phyloP scores from a whole-genome alignment of 2,113 vertebrate species.

The Mus spicilegus region DNA sequence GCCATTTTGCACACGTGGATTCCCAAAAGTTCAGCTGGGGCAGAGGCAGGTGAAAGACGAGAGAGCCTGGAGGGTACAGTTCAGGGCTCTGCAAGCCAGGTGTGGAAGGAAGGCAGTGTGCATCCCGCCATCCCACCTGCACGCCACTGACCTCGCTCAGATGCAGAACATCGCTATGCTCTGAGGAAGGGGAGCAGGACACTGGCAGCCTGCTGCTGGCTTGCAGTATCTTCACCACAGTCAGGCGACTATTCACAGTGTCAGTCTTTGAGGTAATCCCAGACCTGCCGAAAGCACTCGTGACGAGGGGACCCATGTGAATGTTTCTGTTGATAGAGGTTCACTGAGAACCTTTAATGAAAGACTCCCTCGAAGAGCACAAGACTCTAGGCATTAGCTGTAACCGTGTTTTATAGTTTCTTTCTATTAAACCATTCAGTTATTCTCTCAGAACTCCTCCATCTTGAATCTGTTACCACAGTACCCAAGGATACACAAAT shows the following conservation, averaged over 20 bases:
- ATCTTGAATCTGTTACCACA: conserved; percentile 43
- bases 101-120: background rate
- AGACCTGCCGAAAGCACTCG: background rate
- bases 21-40: background rate
- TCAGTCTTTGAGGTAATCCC: background rate
- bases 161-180: background rate
- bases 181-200: background rate
- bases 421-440: conserved; percentile 22
- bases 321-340: background rate
- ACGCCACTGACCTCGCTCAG: background rate
- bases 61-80: background rate
- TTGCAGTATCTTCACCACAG: background rate
- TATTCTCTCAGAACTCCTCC: conserved; percentile 41
- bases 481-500: conserved; percentile 21
- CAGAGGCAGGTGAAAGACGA: background rate
- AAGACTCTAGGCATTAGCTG: background rate
- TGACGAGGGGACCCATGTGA: background rate
- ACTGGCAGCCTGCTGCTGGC: background rate
- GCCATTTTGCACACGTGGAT: background rate
- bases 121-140: background rate
- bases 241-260: background rate
- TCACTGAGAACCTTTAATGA: conserved; percentile 4
- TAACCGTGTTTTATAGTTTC: conserved; percentile 16
- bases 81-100: background rate
- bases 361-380: background rate